These are phyloP conservation scores for Netelia melanura DNA, from an alignment of 2,888 invertebrate species.

Conservation along the genomic window DNA sequence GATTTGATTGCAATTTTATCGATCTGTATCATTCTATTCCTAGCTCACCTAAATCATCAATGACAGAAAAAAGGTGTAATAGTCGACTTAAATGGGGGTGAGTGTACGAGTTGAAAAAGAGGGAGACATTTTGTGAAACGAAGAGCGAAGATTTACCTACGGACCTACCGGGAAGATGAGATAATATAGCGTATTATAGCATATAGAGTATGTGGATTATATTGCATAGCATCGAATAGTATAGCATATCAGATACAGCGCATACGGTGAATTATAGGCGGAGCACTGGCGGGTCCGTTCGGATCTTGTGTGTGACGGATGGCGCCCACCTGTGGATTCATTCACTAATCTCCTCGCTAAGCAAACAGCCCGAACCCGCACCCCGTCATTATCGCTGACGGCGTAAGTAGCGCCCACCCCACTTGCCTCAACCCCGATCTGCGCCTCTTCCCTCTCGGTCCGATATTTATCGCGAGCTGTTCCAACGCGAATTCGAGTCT, in stretches of 20 bases:
- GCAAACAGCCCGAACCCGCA: constrained; percentile 83
- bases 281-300: constrained; percentile 70
- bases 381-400: constrained; percentile 85
- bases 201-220: constrained; percentile 36
- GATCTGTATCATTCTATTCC: too few species aligned
- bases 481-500: constrained; percentile 53
- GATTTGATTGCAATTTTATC: too few species aligned
- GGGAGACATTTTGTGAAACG: too few species aligned
- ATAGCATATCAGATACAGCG: constrained; percentile 21
- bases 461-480: constrained; percentile 81
- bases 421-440: constrained; percentile 45
- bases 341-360: constrained; percentile 85
- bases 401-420: constrained; percentile 82
- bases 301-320: constrained; percentile 82
- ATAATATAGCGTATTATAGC: constrained; percentile 56
- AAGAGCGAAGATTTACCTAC: constrained; percentile 37
- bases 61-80: neutral
- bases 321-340: constrained; percentile 85
- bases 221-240: constrained; percentile 32
- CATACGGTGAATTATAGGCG: constrained; percentile 77
- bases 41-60: neutral
- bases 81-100: constrained; percentile 1
- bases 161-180: constrained; percentile 63
- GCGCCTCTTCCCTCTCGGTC: constrained; percentile 72
- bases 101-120: neutral